phyloP scores from a whole-genome alignment of 2,113 vertebrate genomes.

The Anser brachyrhynchus region DNA sequence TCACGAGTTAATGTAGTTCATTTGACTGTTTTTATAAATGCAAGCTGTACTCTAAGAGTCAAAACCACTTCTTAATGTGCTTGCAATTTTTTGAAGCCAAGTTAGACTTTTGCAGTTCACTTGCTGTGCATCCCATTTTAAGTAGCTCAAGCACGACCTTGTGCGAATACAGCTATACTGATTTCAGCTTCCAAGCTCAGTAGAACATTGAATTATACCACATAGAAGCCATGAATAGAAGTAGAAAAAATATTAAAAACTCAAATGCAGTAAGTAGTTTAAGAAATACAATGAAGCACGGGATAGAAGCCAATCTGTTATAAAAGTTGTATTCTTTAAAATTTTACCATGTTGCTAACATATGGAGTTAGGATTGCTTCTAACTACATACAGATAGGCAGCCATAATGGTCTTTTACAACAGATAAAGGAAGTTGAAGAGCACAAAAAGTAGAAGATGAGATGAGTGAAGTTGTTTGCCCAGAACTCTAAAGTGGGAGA shows the following conservation, averaged over 20 bases:
- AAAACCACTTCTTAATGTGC: background rate
- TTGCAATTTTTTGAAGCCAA: background rate
- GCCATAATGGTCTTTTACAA: background rate
- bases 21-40: background rate
- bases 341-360: background rate
- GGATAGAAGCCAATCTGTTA: background rate
- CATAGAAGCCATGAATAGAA: background rate
- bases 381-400: background rate
- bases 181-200: background rate
- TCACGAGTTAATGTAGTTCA: background rate
- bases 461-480: background rate
- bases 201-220: background rate
- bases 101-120: background rate
- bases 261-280: background rate
- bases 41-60: background rate
- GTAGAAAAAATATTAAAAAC: background rate
- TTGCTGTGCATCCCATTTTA: background rate
- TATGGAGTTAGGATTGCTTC: background rate
- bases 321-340: background rate
- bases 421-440: background rate
- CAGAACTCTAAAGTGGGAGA: background rate
- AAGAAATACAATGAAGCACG: background rate
- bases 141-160: background rate
- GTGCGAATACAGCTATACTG: background rate
- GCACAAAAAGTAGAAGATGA: background rate